Base-by-base conservation (phyloP, 2,888 invertebrate genomes). In the Empis livida region DNA sequence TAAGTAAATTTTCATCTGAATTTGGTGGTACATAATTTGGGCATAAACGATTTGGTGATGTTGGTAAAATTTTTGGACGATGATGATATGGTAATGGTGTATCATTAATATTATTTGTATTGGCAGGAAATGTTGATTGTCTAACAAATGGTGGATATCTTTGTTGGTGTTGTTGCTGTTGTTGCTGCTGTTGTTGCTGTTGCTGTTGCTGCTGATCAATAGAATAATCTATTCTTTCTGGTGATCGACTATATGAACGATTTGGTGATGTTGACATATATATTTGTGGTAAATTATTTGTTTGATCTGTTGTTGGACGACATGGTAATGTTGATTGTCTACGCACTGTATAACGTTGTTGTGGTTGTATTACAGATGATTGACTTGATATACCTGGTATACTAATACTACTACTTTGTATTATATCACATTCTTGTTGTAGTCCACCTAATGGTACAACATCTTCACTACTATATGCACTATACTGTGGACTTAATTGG, bases 221-320 rank as follows among this genome's bases (percentile, higher is more conserved):
- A 6, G 23, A 27, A 27, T 27, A 27, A 35, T 27, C 41, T 20
- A 62, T 62, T 13, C 67, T 61, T 45, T 68, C 68, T 23, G 68
- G 68, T 23, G 68, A 68, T 37, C 68, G 61, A 47, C 64, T 66
- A 45, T 65, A 68, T 30, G 54, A 53, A 31, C 67, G 62, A 55
- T 64, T 68, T 23, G 68, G 68, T 15, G 68, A 68, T 6, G 67
- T 67, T 42, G 67, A 67, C 57, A 67, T 59, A 54, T 65, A 67
- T n/a, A 65, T 62, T 46, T 56, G 54, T 37, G 61, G 54, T 52
- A 61, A 45, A 32, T 42, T 23, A 32, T 51, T 49, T 32, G 44
- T 44, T 14, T 51, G 50, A 43, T 53, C 49, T 5, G 52, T 53
- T 46, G 49, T 54, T n/a, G 55, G 57, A 27, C 51, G 61, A 53